Evolutionary conservation across 2,113 vertebrate genomes (phyloP).

Genomic region (Hypocryptadius cinnamomeus): DNA sequence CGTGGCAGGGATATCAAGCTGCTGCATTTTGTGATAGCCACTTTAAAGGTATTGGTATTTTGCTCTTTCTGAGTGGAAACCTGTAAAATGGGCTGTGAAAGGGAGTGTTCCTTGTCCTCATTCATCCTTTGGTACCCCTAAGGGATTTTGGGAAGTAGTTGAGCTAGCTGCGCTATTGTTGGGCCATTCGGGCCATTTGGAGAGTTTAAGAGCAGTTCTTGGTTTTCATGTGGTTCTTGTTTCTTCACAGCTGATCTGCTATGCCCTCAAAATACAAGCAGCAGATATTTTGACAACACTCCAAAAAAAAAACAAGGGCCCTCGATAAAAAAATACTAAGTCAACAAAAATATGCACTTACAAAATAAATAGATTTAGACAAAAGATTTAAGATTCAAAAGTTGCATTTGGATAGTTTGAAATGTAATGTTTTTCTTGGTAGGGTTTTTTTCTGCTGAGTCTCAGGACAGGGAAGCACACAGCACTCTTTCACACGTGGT

Average conservation of each 20-base stretch:
- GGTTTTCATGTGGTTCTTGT: neutral
- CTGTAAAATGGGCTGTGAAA: neutral
- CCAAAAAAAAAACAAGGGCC: neutral
- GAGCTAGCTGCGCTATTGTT: neutral
- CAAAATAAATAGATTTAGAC: neutral
- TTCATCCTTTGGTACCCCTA: neutral
- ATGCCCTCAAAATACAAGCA: neutral
- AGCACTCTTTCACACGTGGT: neutral
- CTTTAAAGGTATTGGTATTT: neutral
- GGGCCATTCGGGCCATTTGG: rapidly evolving
- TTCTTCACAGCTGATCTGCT: neutral
- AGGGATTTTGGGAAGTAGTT: neutral
- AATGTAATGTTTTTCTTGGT: neutral
- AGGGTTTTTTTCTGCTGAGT: neutral
- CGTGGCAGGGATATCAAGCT: neutral
- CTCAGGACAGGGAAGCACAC: neutral
- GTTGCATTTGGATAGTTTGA: neutral
- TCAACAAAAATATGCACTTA: neutral
- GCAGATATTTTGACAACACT: neutral
- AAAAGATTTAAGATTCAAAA: neutral
- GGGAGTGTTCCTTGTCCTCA: neutral
- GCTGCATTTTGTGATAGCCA: neutral
- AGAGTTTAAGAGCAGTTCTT: neutral
- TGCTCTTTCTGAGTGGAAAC: neutral
- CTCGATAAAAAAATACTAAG: neutral